These are phyloP conservation scores for Schlechtendalia chinensis DNA, from an alignment of 1,140 invertebrate genomes.

Conservation along the genomic window DNA sequence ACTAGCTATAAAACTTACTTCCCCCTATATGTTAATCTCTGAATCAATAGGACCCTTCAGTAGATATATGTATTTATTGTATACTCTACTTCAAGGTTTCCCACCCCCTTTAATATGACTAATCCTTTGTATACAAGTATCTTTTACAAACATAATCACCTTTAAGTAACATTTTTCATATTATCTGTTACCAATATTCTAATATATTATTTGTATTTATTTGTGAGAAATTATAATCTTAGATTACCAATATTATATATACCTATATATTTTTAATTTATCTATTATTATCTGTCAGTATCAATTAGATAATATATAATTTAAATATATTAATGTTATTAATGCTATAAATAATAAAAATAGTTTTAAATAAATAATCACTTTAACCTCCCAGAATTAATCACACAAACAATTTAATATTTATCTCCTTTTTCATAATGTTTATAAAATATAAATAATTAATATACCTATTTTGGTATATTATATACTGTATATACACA, in stretches of 20 bases:
- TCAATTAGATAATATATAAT: not conserved
- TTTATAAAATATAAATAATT: not conserved
- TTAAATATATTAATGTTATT: not conserved
- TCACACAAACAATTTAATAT: not conserved
- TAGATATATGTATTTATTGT: not conserved
- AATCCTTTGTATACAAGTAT: not conserved
- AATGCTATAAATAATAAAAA: not conserved
- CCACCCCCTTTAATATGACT: constrained; percentile 20
- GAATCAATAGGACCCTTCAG: constrained; percentile 33
- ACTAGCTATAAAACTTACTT: constrained; percentile 26
- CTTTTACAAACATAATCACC: not conserved
- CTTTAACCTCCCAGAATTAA: not conserved
- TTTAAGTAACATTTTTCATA: too few species aligned
- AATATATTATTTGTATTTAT: not conserved
- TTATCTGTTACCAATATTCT: too few species aligned
- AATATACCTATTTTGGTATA: too few species aligned
- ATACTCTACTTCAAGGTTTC: not conserved
- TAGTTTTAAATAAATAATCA: not conserved
- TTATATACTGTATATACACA: too few species aligned
- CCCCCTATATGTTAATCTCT: constrained; percentile 42
- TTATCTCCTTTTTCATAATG: not conserved
- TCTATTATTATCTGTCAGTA: not conserved
- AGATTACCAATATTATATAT: not conserved
- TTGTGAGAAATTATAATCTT: not conserved
- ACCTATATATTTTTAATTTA: not conserved